A percentile compares a stretch with the other conserved stretches of the same genome.
Conservation (phyloP, 30 jellyfish, hydroid and myxozoan species). For the Chironex yamaguchii region DNA sequence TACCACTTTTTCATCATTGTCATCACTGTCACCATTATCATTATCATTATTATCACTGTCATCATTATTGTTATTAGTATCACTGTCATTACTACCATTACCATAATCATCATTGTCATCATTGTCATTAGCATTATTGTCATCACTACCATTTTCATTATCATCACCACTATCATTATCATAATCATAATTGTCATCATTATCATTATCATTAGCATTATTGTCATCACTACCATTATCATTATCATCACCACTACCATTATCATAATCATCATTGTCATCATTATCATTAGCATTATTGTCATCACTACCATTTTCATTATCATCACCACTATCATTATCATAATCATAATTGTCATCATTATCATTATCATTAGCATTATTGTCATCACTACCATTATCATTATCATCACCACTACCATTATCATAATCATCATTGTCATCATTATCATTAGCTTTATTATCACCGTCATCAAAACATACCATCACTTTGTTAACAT, state of each 20-base stretch:
- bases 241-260: too few relatives aligned
- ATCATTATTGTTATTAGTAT: not conserved
- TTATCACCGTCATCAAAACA: not conserved
- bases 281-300: too few relatives aligned
- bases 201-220: too few relatives aligned
- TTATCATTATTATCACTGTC: not conserved
- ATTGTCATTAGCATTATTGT: not conserved
- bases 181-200: too few relatives aligned
- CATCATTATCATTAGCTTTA: too few relatives aligned
- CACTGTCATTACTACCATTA: not conserved
- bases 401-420: not conserved
- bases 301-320: too few relatives aligned
- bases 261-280: too few relatives aligned
- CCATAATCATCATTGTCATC: not conserved
- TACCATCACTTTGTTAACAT: not conserved
- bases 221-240: too few relatives aligned
- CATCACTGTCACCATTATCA: constrained; percentile 1
- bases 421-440: too few relatives aligned
- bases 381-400: not conserved
- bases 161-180: constrained; percentile 5
- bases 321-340: not conserved
- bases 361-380: not conserved
- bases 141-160: not conserved
- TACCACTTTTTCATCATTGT: not conserved
- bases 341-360: not conserved